phyloP scores from a whole-genome alignment of 2,888 invertebrate species.

The Iselma pallidipennis region DNA sequence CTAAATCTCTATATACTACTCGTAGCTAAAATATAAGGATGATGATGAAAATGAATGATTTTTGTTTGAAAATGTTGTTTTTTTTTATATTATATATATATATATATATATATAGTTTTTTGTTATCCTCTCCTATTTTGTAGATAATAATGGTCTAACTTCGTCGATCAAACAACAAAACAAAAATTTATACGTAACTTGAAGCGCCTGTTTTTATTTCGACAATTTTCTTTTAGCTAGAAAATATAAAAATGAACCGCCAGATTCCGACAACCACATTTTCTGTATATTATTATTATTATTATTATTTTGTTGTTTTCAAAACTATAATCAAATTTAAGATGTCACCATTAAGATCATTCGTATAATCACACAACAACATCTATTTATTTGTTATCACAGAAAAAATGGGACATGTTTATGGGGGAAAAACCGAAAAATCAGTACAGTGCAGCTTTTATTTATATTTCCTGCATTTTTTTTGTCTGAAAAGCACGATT shows the following conservation, averaged over 20 bases:
- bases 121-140: too few relatives aligned
- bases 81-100: slow-evolving; percentile 15
- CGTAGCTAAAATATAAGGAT: slow-evolving; percentile 53
- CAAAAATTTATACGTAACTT: slow-evolving; percentile 4
- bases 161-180: neutral
- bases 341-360: too few relatives aligned
- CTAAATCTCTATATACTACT: slow-evolving; percentile 43
- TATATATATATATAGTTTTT: too few relatives aligned
- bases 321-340: too few relatives aligned
- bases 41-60: slow-evolving; percentile 33
- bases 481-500: too few relatives aligned
- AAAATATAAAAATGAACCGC: slow-evolving; percentile 41
- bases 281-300: too few relatives aligned
- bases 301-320: too few relatives aligned
- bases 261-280: slow-evolving; percentile 21
- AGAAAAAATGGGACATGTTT: too few relatives aligned
- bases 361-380: too few relatives aligned
- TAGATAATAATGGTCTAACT: slow-evolving; percentile 8
- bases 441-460: too few relatives aligned
- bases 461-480: neutral
- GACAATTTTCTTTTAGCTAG: slow-evolving; percentile 31
- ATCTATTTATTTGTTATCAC: too few relatives aligned
- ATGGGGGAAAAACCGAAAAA: too few relatives aligned
- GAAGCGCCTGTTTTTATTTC: slow-evolving; percentile 17
- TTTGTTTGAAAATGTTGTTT: slow-evolving; percentile 17